Base-by-base conservation (phyloP, 1,140 invertebrate genomes). In the Stegodyphus dumicola region DNA sequence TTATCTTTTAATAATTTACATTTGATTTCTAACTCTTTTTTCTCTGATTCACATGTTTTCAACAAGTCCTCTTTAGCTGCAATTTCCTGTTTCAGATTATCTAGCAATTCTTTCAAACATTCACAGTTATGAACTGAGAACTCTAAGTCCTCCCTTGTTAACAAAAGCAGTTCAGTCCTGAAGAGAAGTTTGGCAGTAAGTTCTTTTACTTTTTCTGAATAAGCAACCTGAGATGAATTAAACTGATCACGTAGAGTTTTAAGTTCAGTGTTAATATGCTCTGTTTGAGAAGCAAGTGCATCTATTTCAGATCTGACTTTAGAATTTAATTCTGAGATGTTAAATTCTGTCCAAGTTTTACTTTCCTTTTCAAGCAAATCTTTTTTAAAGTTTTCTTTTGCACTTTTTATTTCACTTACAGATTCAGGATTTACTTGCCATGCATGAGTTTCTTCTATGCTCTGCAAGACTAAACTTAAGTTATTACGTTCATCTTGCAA, bases 91-190 rank as follows among this genome's bases (percentile, higher is more conserved):
- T 87, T 67, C 54, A 53, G 11, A 18, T 75, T 33, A n/a, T 75
- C 77, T 52, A 79, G 10, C 64, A 77, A 66, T 17, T 67, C 49
- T 70, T 78, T 85, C 53, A 84, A 65, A 53, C 64, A 52, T 51
- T 77, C 79, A 33, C 54, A 10, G 60, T 76, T 71, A 52, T 81
- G 18, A 11, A 90, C 88, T 56, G 90, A 88, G 17, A 77, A 86
- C 6, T 87, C 88, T 18, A 90, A 87, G 54, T 90, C 89, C 69
- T 89, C 89, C 65, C 88, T 89, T 1, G 89, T 64, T 54, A 4
- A 7, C 17, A 76, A 6, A 56, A 80, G 17, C 88, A 85, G 73
- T 88, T 90, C n/a, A 90, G 81, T 18, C 89, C 88, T 65, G 77
- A 76, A 71, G 89, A 89, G 51, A 90, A 87, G 81, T 89, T 89